phyloP scores from a whole-genome alignment of 1,140 invertebrate genomes.

The Tribolium madens region DNA sequence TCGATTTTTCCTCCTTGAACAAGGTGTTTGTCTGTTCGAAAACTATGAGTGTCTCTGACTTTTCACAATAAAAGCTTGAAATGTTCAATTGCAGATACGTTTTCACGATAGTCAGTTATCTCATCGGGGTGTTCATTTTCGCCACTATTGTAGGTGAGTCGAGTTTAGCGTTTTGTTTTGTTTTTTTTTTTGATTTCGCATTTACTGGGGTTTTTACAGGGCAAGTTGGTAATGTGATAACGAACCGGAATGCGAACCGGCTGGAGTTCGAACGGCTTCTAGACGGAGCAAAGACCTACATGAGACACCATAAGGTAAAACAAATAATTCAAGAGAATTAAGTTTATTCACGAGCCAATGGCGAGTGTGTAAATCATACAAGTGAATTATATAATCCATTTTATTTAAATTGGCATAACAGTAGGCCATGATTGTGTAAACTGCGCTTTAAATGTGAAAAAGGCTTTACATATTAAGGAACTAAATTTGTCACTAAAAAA shows the following conservation, averaged over 20 bases:
- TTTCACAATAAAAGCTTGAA: neutral
- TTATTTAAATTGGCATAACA: too few species aligned
- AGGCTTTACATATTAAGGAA: too few species aligned
- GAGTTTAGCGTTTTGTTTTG: too few species aligned
- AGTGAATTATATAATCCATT: too few species aligned
- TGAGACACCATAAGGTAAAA: slow-evolving; percentile 91
- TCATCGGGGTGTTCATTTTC: slow-evolving; percentile 98
- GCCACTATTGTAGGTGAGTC: slow-evolving; percentile 94
- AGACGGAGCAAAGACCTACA: slow-evolving; percentile 96
- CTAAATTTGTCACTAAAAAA: too few species aligned
- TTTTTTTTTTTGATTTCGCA: too few species aligned
- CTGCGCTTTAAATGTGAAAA: too few species aligned
- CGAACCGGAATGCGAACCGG: slow-evolving; percentile 96
- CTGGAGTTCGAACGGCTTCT: slow-evolving; percentile 94
- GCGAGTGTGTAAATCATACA: too few species aligned
- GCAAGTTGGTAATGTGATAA: slow-evolving; percentile 97
- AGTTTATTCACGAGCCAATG: too few species aligned
- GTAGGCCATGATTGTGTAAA: too few species aligned
- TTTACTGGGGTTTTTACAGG: slow-evolving; percentile 67
- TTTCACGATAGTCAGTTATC: slow-evolving; percentile 96
- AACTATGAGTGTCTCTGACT: slow-evolving; percentile 62
- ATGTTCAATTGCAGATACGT: slow-evolving; percentile 81
- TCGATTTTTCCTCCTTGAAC: slow-evolving; percentile 16
- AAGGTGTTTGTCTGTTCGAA: slow-evolving; percentile 69
- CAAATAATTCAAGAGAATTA: too few species aligned